A percentile compares a stretch with the other conserved stretches of the same genome.
Evolutionary conservation across 1,140 invertebrate species (phyloP).

Genomic region (Drosophila setifemur): DNA sequence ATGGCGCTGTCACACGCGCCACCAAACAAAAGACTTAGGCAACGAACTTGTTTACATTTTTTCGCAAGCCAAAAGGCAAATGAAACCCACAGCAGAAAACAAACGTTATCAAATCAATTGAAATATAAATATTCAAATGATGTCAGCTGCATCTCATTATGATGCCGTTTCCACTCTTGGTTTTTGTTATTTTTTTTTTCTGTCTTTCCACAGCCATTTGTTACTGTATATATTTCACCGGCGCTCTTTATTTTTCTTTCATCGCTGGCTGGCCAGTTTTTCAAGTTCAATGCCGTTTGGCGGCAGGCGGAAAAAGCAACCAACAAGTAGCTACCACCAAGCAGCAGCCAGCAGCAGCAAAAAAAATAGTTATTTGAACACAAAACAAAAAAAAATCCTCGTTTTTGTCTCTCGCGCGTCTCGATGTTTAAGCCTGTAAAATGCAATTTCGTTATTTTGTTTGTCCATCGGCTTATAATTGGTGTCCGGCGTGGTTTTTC

Average conservation of each 20-base stretch:
- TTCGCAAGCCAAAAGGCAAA: slow-evolving; percentile 50
- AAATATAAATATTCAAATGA: slow-evolving; percentile 53
- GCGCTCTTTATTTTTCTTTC: slow-evolving; percentile 11
- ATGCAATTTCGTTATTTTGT: slow-evolving; percentile 78
- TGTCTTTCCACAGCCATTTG: neutral
- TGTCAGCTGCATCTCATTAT: slow-evolving; percentile 70
- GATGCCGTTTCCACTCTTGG: neutral
- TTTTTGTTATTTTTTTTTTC: slow-evolving; percentile 1
- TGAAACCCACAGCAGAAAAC: neutral
- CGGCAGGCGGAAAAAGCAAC: slow-evolving; percentile 57
- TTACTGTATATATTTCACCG: neutral
- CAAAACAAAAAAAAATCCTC: slow-evolving; percentile 22
- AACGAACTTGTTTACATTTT: slow-evolving; percentile 78
- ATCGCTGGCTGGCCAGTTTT: slow-evolving; percentile 38
- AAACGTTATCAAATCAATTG: slow-evolving; percentile 64
- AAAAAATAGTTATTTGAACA: neutral
- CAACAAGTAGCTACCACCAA: too few species aligned
- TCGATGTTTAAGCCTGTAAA: slow-evolving; percentile 43
- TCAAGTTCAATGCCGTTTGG: slow-evolving; percentile 73
- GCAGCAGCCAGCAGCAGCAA: too few species aligned
- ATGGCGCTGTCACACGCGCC: slow-evolving; percentile 51
- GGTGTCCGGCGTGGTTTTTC: slow-evolving; percentile 64
- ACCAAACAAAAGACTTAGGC: slow-evolving; percentile 76
- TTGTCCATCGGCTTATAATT: slow-evolving; percentile 63
- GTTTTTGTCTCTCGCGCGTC: slow-evolving; percentile 18